These are phyloP conservation scores for Pangasius mekongensis DNA, from an alignment of 2,797 vertebrate genomes.

Conservation along the genomic window DNA sequence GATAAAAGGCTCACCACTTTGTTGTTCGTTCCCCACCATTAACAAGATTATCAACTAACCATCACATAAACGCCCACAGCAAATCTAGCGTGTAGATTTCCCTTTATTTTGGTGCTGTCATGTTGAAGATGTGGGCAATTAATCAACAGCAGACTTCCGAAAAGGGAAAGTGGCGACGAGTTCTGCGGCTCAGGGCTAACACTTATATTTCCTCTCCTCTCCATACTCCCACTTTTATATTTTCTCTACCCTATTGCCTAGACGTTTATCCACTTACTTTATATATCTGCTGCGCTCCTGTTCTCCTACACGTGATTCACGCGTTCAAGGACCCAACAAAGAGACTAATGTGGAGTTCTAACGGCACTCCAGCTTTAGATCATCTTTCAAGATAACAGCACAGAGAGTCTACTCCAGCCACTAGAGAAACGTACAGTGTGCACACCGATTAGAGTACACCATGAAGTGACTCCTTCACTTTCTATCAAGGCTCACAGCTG, in stretches of 20 bases:
- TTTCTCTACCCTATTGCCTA: not conserved
- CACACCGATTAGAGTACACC: not conserved
- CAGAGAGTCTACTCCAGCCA: not conserved
- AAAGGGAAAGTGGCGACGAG: not conserved
- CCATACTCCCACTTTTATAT: not conserved
- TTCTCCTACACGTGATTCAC: not conserved
- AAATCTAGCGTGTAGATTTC: not conserved
- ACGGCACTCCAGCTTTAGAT: not conserved
- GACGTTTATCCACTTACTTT: not conserved
- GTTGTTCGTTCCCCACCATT: conserved; percentile 50
- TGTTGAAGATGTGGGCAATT: not conserved
- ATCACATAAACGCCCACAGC: conserved; percentile 10
- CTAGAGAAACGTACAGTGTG: conserved; percentile 1
- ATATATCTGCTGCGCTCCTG: not conserved
- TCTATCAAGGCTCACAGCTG: conserved; percentile 6
- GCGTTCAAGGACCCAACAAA: not conserved
- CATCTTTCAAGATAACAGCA: conserved; percentile 17
- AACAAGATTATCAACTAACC: conserved; percentile 53
- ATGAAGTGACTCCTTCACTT: conserved; percentile 33
- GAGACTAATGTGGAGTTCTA: conserved; percentile 5
- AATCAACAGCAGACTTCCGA: not conserved
- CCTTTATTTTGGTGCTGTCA: not conserved
- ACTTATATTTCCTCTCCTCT: not conserved
- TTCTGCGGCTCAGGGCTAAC: not conserved
- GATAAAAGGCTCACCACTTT: conserved; percentile 8